Base-by-base conservation (phyloP, 2,888 invertebrate genomes). In the Tyria jacobaeae region DNA sequence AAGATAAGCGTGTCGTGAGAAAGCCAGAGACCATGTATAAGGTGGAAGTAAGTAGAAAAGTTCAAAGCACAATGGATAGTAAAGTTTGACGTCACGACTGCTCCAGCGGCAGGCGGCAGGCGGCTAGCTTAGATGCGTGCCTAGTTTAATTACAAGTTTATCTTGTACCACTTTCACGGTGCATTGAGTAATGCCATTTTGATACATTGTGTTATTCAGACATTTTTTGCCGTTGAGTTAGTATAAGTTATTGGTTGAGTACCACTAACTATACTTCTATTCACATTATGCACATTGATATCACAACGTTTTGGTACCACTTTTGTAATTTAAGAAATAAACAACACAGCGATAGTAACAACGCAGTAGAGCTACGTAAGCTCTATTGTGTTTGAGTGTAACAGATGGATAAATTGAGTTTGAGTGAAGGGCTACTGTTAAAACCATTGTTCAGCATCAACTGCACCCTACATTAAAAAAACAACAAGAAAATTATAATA, bases 161-260 rank as follows among this genome's bases (percentile, higher is more conserved):
- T 35, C 10, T 60, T 52, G 53, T 58, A 47, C 51, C 31, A 63
- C 56, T 59, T 66, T 63, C 59, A 52, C 56, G 56, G 34, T 12
- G 51, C 41, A 51, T 15, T 24, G n/a, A 49, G 57, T 54, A 39
- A 58, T 44, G 12, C 10, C 12, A 44, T 17, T 44, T 44, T 21
- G 2, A 21, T 17, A 52, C 25, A 34, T 12, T 15, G 17, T n/a
- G n/a, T n/a, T n/a, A n/a, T n/a, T n/a, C n/a, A n/a, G n/a, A n/a
- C n/a, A n/a, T n/a, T n/a, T n/a, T n/a, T n/a, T n/a, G n/a, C n/a
- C n/a, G 27, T 31, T 31, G 4, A 41, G 1, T 9, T 41, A 34
- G 17, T 10, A 17, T 10, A 9, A 21, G 17, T 41, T 17, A 9
- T 1, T 41, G 3, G 17, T 41, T n/a, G 0, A 41, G 9, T 27